These are phyloP conservation scores for Holacanthella duospinosa DNA, from an alignment of 2,888 invertebrate genomes.

Conservation along the genomic window DNA sequence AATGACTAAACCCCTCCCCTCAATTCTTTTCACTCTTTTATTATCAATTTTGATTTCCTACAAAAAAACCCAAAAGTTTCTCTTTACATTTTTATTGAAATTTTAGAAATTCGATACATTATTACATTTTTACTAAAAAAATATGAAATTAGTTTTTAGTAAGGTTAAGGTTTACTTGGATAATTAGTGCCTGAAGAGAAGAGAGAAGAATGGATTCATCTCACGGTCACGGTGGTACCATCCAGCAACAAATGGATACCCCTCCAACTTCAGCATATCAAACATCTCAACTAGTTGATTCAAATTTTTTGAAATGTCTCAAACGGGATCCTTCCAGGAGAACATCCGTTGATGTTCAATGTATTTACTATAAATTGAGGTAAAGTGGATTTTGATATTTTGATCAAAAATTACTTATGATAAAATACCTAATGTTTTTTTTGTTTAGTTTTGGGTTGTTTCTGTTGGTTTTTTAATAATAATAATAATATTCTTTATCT, in stretches of 20 bases:
- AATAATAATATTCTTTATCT: not conserved
- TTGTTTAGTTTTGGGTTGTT: no score
- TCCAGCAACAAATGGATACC: not conserved
- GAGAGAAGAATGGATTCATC: not conserved
- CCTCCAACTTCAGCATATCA: not conserved
- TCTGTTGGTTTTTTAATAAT: no score
- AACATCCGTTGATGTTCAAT: slow-evolving; percentile 43
- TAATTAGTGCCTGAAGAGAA: no score
- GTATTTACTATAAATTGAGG: slow-evolving; percentile 29
- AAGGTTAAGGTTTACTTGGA: no score
- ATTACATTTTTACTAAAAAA: not conserved
- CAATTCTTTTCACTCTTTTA: not conserved
- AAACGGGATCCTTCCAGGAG: slow-evolving; percentile 48
- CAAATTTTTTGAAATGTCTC: slow-evolving; percentile 31
- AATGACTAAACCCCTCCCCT: not conserved
- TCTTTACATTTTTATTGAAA: not conserved
- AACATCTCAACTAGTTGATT: not conserved
- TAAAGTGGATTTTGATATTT: slow-evolving; percentile 5
- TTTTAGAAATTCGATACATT: not conserved
- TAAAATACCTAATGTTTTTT: no score
- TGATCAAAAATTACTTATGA: not conserved
- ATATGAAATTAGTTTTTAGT: not conserved
- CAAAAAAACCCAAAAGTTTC: not conserved
- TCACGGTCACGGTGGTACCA: not conserved
- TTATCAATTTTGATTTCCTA: not conserved